phyloP scores from a whole-genome alignment of 2,797 vertebrate species.

The Tamandua tetradactyla region DNA sequence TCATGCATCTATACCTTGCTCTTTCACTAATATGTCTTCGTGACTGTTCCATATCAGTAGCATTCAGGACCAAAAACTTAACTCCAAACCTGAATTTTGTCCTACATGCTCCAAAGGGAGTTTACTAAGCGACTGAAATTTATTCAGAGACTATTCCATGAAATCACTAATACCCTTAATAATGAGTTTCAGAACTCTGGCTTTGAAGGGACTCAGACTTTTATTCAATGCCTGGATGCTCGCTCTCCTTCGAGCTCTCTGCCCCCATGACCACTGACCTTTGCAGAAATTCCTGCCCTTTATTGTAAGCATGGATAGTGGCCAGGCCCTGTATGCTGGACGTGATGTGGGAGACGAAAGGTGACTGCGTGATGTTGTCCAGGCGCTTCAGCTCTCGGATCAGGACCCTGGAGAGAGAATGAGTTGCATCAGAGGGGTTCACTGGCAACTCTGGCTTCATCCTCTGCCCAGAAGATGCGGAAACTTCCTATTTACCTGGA shows the following conservation, averaged over 20 bases:
- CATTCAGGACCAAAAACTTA: not conserved
- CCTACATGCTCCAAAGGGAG: constrained; percentile 30
- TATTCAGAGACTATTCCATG: not conserved
- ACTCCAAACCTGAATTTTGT: not conserved
- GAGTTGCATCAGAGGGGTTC: not conserved
- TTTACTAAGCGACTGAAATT: not conserved
- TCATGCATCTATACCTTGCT: not conserved
- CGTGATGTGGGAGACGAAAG: constrained; percentile 94
- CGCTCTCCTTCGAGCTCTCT: no score
- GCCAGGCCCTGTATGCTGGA: constrained; percentile 95
- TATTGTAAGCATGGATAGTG: constrained; percentile 93
- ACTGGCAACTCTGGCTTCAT: not conserved
- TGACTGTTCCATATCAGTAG: not conserved
- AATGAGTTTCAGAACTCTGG: not conserved
- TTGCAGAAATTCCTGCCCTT: constrained; percentile 91
- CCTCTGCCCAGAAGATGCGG: not conserved
- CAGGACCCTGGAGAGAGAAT: constrained; percentile 87
- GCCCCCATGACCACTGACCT: constrained; percentile 84
- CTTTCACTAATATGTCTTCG: not conserved
- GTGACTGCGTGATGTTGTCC: constrained; percentile 94
- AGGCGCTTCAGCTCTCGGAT: constrained; percentile 94
- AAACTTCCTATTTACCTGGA: constrained; percentile 85
- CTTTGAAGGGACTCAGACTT: not conserved
- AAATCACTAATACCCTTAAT: not conserved
- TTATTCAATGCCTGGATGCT: not conserved